Evolutionary conservation across 2,113 vertebrate species (phyloP), one percentile per base, ranked within the genome.

Genomic region (Plestiodon gilberti): DNA sequence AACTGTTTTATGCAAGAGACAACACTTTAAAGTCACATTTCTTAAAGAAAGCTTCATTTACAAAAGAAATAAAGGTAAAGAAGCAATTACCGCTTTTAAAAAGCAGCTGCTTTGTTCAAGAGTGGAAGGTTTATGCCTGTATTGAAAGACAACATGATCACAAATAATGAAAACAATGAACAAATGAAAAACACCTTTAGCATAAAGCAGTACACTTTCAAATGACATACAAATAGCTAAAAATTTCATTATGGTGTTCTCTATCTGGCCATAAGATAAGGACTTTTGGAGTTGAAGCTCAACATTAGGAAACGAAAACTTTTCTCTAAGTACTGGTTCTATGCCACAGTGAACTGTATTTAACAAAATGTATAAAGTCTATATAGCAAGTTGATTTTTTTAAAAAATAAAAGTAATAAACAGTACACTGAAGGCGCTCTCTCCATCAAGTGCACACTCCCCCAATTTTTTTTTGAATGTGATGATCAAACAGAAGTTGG

Each of bases 31-130:
- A 96, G 95, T 96, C 96, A 96, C 95, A 96, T 96, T 94, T 96
- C 95, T 97, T 96, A 97, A 97, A 96, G 96, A 96, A 96, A 97
- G 95, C 93, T 94, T 97, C 95, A 97, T 97, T 97, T 98, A 97
- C 96, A 98, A 97, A 96, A 97, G 96, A 97, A 97, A 97, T 96
- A 96, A 97, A 98, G 96, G 96, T 98, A 98, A 98, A 98, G 98
- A 98, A 97, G 98, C 97, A 98, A 98, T 98, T 98, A 98, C 98
- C 97, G 97, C 98, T 98, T 97, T 97, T 97, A 98, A 98, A 98
- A 98, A 98, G 98, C 98, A 98, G 98, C 97, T 97, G 97, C 97
- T 98, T 97, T 98, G 97, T 96, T 97, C 97, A 98, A 98, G 97
- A 97, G 97, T 97, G 97, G 97, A 96, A 97, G 97, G 97, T 96